phyloP scores from a whole-genome alignment of 2,113 vertebrate genomes.

The Muntiacus muntjak region DNA sequence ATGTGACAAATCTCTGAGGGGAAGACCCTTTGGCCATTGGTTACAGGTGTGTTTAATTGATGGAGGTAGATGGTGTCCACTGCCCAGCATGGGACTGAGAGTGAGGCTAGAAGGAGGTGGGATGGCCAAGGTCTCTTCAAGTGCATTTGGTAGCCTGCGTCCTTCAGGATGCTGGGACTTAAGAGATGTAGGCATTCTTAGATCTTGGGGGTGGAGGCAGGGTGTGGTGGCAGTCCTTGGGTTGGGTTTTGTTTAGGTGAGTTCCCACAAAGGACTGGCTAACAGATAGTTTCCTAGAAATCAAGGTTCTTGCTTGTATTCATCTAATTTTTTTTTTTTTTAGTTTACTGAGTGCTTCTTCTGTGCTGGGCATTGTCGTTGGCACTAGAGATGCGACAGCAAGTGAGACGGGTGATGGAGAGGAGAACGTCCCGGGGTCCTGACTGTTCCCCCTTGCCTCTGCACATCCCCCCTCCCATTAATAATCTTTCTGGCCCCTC shows the following conservation, averaged over 20 bases:
- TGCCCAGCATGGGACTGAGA: neutral
- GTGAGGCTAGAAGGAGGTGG: neutral
- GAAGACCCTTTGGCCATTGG: neutral
- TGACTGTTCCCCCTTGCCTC: neutral
- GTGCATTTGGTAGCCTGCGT: neutral
- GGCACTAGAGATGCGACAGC: neutral
- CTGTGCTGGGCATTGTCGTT: neutral
- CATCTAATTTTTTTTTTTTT: neutral
- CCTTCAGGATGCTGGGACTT: neutral
- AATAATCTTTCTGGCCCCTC: neutral
- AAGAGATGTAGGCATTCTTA: neutral
- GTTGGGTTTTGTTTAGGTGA: neutral
- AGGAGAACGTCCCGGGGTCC: neutral
- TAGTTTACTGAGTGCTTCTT: neutral
- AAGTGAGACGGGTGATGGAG: neutral
- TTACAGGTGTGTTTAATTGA: neutral
- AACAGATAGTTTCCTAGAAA: neutral
- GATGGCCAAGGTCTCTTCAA: neutral
- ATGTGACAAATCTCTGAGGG: neutral
- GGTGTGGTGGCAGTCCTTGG: neutral
- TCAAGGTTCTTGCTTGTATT: neutral
- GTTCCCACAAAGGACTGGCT: neutral
- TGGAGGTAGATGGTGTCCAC: neutral
- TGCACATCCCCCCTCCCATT: neutral
- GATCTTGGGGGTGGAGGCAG: neutral